Percentiles rank a stretch among this genome's conserved stretches.
Evolutionary conservation across 35 echinoderm and acorn worm species (phyloP).

Genomic region (Ptychodera flava): DNA sequence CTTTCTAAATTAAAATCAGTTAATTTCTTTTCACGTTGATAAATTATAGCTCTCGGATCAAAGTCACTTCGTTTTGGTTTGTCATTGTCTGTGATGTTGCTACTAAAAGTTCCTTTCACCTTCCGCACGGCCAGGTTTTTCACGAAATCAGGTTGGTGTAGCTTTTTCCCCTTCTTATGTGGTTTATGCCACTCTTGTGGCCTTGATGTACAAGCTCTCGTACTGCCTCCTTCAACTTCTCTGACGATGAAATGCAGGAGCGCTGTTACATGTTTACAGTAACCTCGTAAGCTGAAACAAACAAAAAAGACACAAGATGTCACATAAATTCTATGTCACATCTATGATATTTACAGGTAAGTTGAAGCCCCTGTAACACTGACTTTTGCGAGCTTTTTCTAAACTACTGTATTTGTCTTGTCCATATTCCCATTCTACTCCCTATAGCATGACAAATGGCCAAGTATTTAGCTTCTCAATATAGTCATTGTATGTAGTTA

Average conservation of each 20-base stretch:
- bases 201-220: constrained; percentile 32
- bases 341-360: too few species aligned
- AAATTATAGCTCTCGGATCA: constrained; percentile 7
- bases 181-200: constrained; percentile 32
- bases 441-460: too few species aligned
- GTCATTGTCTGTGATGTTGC: constrained; percentile 4
- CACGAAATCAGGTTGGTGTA: constrained; percentile 48
- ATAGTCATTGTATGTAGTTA: too few species aligned
- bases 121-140: constrained; percentile 37
- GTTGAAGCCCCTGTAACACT: too few species aligned
- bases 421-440: too few species aligned
- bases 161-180: constrained; percentile 34
- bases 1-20: constrained; percentile 28
- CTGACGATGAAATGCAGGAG: constrained; percentile 39
- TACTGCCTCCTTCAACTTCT: constrained; percentile 41
- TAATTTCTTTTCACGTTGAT: constrained; percentile 15
- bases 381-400: too few species aligned
- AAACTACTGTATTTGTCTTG: too few species aligned
- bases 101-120: constrained; percentile 27
- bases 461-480: too few species aligned
- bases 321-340: too few species aligned
- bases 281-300: constrained; percentile 56
- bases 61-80: constrained; percentile 24
- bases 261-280: constrained; percentile 57
- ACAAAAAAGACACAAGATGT: too few species aligned